Evolutionary conservation across 2,888 invertebrate genomes (phyloP), one percentile per base, ranked within the genome.

Genomic region (Didymodactylos carnosus): DNA sequence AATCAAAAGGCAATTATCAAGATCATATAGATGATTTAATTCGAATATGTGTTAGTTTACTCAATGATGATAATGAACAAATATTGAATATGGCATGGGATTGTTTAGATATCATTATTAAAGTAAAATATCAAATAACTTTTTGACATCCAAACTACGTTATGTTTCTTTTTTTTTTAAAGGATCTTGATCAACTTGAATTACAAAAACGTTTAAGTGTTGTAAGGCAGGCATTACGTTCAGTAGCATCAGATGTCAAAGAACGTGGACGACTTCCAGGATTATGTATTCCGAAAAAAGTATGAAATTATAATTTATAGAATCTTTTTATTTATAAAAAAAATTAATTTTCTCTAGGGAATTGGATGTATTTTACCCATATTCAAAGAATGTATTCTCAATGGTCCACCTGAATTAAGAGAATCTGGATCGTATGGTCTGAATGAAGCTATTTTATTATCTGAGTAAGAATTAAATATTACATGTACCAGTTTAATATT

Each of bases 341-440:
- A 71, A 46, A n/a, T 8, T 27, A 69, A 76, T 40, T 7, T 27
- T 16, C 79, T 80, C 3, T 82, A 89, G 87, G 92, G 92, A 74
- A 91, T 97, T 73, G 89, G 91, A 5, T 94, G 97, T 13, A 88
- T 98, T 76, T 85, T 97, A 76, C 93, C 94, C 0, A 89, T 97
- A 75, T 94, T 95, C 86, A 88, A 97, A 69, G 97, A 98, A 85
- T 92, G 94, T 3, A 91, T 98, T 80, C 86, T 98, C 69, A 94
- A 92, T 84, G 97, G 95, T 0, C 87, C 91, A 75, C 92, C 94
- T 0, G 97, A 97, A 78, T 89, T 92, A 81, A 97, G 97, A 83
- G 97, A 95, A 84, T 89, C 90, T 77, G 94, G 95, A 0, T 92
- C 95, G 11, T 89, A 91, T 80, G 94, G 94, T 77, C 85, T 97